Evolutionary conservation across 2,888 invertebrate genomes (phyloP).

Genomic region (Spilarctia lutea): DNA sequence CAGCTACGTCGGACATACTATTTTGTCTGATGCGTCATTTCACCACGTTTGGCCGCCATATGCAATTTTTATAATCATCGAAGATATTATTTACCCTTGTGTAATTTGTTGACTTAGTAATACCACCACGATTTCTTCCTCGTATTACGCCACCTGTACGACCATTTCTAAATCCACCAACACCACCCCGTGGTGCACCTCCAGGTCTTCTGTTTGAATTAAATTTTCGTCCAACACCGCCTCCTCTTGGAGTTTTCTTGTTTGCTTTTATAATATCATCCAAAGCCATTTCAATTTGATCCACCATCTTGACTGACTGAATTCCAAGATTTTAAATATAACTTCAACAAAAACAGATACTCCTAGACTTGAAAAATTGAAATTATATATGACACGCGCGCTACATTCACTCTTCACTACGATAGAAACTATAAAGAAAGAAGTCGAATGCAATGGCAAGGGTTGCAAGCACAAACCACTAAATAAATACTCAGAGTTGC

Average conservation of each 20-base stretch:
- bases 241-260: constrained; percentile 89
- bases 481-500: too few relatives aligned
- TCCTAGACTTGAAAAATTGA: background rate
- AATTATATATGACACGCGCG: background rate
- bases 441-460: too few relatives aligned
- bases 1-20: constrained; percentile 28
- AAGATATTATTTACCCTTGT: constrained; percentile 88
- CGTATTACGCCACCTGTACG: constrained; percentile 88
- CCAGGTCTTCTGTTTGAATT: constrained; percentile 74
- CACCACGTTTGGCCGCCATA: constrained; percentile 80
- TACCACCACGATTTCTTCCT: constrained; percentile 91
- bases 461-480: too few relatives aligned
- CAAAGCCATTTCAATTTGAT: constrained; percentile 98
- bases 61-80: constrained; percentile 75
- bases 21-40: constrained; percentile 70
- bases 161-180: constrained; percentile 83
- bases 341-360: background rate
- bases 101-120: constrained; percentile 88
- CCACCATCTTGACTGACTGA: constrained; percentile 88
- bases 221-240: constrained; percentile 84
- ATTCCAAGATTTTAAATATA: constrained; percentile 11
- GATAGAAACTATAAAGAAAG: background rate
- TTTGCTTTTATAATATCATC: constrained; percentile 98
- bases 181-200: constrained; percentile 70
- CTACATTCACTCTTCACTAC: background rate